A percentile compares a stretch with the other conserved stretches of the same genome.
Evolutionary conservation across 37 sponge, comb jelly and placozoan genomes (phyloP).

Genomic region (Ephydatia muelleri): DNA sequence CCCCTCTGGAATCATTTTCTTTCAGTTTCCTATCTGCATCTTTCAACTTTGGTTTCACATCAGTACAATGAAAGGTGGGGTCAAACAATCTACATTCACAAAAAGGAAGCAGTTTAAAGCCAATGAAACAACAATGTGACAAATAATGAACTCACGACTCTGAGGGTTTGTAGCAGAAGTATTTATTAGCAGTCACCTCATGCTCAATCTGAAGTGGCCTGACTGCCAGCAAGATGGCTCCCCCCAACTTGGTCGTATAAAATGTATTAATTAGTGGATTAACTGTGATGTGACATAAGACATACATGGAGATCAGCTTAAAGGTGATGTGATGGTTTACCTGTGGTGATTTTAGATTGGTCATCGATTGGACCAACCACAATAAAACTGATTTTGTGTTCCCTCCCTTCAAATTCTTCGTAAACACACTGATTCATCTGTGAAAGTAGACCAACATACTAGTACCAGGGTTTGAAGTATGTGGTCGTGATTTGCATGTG

Average conservation of each 20-base stretch:
- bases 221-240: not conserved
- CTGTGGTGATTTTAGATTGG: slow-evolving; percentile 22
- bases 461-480: too few relatives aligned
- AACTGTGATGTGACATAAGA: slow-evolving; percentile 13
- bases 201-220: slow-evolving; percentile 15
- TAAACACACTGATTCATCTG: too few relatives aligned
- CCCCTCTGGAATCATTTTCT: too few relatives aligned
- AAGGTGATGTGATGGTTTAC: not conserved
- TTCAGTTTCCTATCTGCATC: too few relatives aligned
- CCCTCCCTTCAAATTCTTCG: not conserved
- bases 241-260: not conserved
- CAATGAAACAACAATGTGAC: not conserved
- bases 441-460: too few relatives aligned
- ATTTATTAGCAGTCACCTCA: not conserved
- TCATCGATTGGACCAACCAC: slow-evolving; percentile 41
- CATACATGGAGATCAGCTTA: not conserved
- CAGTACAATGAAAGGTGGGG: too few relatives aligned
- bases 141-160: not conserved
- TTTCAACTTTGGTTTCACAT: too few relatives aligned
- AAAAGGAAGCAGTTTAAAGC: too few relatives aligned
- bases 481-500: too few relatives aligned
- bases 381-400: slow-evolving; percentile 2
- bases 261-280: slow-evolving; percentile 16
- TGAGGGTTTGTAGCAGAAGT: slow-evolving; percentile 5
- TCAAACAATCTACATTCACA: too few relatives aligned